Base-by-base conservation (phyloP, 1,140 invertebrate genomes). In the Atta texana region DNA sequence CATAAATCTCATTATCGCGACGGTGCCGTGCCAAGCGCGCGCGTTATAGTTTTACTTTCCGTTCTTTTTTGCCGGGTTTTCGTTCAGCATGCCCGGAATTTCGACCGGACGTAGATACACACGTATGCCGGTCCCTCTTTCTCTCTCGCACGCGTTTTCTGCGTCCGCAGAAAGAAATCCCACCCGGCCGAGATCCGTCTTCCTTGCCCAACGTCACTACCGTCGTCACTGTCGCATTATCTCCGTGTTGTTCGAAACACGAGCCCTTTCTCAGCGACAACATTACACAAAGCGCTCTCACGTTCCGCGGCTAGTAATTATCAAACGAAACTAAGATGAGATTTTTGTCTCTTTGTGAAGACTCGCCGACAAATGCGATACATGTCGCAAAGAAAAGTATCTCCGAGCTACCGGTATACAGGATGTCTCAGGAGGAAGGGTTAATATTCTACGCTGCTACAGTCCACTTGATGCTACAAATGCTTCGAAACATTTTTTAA, bases 1-100 rank as follows among this genome's bases (percentile, higher is more conserved):
- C 76, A 91, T 91, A 91, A 91, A 91, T 91, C 90, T 91, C 90
- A 91, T 91, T 91, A 91, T 91, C 90, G 77, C 85, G 90, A 85
- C 87, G 87, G 81, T 87, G 59, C 74, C 77, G 76, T 39, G 69
- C 63, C 71, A 49, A 66, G 75, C 75, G 77, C 82, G 66, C 84
- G 90, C 78, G 88, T 89, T 89, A 86, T 86, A 49, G 82, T 81
- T 90, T 87, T 80, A 57, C 63, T 77, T 76, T 75, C 63, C 76
- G 53, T 28, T 63, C 49, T 55, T 77, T 78, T 85, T 74, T 24
- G 14, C 51, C 24, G 21, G 57, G 14, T 51, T 74, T 63, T 75
- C 81, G 69, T 61, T 69, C 72, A 76, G 55, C 61, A 51, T 81
- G 51, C 63, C 55, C 21, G 78, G 78, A 71, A 87, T 64, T 66